A percentile compares a stretch with the other conserved stretches of the same genome.
Evolutionary conservation across 2,888 invertebrate species (phyloP).

Genomic region (Sarcophaga caerulescens): DNA sequence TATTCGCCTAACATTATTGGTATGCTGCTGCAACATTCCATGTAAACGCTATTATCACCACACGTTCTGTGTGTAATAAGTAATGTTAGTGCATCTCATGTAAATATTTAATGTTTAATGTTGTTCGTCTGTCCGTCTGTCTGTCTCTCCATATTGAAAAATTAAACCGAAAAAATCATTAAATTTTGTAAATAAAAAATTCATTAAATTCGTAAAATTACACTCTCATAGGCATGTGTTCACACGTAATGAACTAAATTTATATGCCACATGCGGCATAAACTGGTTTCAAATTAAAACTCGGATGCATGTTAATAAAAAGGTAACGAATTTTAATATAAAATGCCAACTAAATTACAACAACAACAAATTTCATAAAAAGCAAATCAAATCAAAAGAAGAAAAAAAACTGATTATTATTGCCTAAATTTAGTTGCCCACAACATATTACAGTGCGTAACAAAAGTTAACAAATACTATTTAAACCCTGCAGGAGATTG

Average conservation of each 20-base stretch:
- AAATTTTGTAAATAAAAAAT: background rate
- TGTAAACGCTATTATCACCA: background rate
- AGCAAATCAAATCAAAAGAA: background rate
- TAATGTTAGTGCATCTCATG: background rate
- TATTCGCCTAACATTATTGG: too few species aligned
- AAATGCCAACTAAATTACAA: background rate
- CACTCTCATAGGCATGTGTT: slow-evolving; percentile 39
- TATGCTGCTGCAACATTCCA: background rate
- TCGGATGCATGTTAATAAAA: background rate
- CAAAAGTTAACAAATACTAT: too few species aligned
- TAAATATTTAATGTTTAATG: background rate
- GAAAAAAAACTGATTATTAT: background rate
- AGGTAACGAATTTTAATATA: slow-evolving; percentile 28
- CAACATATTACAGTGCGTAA: background rate
- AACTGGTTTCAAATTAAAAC: slow-evolving; percentile 33
- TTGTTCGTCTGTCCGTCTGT: background rate
- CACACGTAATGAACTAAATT: slow-evolving; percentile 44
- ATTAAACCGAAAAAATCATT: background rate
- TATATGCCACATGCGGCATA: slow-evolving; percentile 13
- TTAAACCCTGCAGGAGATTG: too few species aligned
- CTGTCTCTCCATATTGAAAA: background rate
- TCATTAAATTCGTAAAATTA: slow-evolving; percentile 22
- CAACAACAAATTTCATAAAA: background rate
- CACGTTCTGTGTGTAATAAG: background rate
- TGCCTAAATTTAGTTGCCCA: background rate